Conservation (phyloP, 2,797 vertebrate genomes). For the Botia kubotai region DNA sequence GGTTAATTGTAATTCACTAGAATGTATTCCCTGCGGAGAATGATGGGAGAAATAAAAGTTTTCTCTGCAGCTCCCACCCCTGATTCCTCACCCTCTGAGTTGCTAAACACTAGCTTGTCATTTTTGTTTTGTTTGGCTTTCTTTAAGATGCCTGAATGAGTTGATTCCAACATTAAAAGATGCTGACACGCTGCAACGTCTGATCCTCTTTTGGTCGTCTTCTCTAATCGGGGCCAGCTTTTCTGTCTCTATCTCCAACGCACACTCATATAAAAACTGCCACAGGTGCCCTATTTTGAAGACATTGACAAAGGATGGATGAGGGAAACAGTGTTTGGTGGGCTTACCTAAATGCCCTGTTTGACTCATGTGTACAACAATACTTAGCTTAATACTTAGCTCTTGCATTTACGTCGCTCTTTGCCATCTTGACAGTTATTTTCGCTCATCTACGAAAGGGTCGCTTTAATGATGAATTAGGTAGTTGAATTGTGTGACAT, state of each 20-base stretch:
- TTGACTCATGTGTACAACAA: conserved; percentile 62
- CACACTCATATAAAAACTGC: conserved; percentile 73
- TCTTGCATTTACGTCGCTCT: conserved; percentile 76
- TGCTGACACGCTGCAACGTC: conserved; percentile 77
- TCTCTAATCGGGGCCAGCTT: conserved; percentile 78
- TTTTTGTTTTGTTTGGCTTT: conserved; percentile 78
- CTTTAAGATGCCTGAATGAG: conserved; percentile 72
- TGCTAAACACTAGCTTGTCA: conserved; percentile 70
- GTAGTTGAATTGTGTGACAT: conserved; percentile 73
- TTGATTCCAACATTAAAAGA: conserved; percentile 74
- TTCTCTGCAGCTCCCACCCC: conserved; percentile 48
- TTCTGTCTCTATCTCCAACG: conserved; percentile 78
- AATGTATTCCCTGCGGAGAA: conserved; percentile 40
- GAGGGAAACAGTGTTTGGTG: background rate
- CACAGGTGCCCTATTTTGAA: conserved; percentile 77
- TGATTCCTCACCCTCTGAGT: conserved; percentile 56
- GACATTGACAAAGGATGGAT: conserved; percentile 62
- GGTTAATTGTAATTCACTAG: conserved; percentile 68
- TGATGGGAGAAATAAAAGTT: conserved; percentile 67
- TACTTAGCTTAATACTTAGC: conserved; percentile 78
- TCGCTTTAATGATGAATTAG: conserved; percentile 79
- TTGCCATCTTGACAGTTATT: conserved; percentile 77
- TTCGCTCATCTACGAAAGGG: conserved; percentile 73
- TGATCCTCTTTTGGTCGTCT: conserved; percentile 76
- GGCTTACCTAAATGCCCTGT: conserved; percentile 61